Base-by-base conservation (phyloP, 92 coral and sea anemone genomes). In the Palythoa grandiflora region DNA sequence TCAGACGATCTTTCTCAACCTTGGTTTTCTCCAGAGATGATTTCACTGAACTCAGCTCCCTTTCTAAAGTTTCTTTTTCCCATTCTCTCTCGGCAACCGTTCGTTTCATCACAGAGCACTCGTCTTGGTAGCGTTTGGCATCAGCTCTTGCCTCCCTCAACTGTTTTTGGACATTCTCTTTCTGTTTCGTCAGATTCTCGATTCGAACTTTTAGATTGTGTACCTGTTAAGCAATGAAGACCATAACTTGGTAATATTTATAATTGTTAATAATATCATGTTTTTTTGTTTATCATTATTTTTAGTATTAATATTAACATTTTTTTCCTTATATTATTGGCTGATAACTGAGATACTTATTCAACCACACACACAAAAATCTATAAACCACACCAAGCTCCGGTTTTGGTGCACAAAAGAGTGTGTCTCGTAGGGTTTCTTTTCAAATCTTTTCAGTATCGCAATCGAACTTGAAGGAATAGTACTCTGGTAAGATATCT, bases 41-140 rank as follows among this genome's bases (percentile, higher is more conserved):
- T 47, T 92, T 92, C 54, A 81, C 39, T 11, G 88, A 87, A 19
- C 84, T 60, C 20, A 92, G 73, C 50, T 92, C 96, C 13, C 89
- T 81, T 14, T 40, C 70, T 11, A 92, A 79, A 19, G 87, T 91
- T 51, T 92, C 94, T 10, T 92, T 94, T 68, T 94, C 94, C 96
- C 96, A 94, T 85, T 94, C 96, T 75, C 79, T 87, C 84, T 90
- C 93, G 13, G 94, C 94, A 19, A 87, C 68, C 38, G 68, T 68
- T 83, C 85, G 73, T 79, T 94, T 94, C 37, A 38, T 40, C 38
- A 36, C 21, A 47, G 84, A 77, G 35, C 83, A 87, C 51, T 92
- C 94, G 15, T 93, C 96, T 78, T 91, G 94, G 78, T 89, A 78
- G 35, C 54, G 87, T 66, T 87, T 91, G 14, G 75, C 75, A 21